These are phyloP conservation scores for Phycodurus eques DNA, from an alignment of 2,113 vertebrate genomes.

Conservation along the genomic window DNA sequence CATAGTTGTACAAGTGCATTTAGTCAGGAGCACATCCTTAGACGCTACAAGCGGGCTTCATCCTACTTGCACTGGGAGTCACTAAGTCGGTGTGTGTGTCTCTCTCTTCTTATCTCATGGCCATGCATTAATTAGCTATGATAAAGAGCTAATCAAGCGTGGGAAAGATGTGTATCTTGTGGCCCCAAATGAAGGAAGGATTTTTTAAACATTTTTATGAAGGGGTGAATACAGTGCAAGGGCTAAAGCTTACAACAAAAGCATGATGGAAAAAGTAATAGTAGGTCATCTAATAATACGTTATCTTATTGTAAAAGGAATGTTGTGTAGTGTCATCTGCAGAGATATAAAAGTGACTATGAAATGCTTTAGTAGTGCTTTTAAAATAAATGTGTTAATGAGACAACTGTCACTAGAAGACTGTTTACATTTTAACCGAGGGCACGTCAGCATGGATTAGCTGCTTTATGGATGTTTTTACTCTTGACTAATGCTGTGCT, in stretches of 20 bases:
- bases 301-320: neutral
- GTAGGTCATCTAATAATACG: neutral
- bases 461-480: conserved; percentile 1
- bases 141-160: conserved; percentile 1
- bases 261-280: neutral
- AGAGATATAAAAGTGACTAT: neutral
- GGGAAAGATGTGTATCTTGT: conserved; percentile 2
- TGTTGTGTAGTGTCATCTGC: neutral
- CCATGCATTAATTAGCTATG: conserved; percentile 3
- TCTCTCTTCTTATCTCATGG: neutral
- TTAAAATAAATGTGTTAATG: conserved; percentile 3
- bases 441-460: neutral
- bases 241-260: neutral
- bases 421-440: neutral
- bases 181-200: neutral
- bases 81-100: neutral
- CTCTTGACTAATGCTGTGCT: conserved; percentile 11
- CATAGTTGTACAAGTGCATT: neutral
- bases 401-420: conserved; percentile 5
- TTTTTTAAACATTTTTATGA: neutral
- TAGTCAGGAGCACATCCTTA: neutral
- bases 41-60: neutral
- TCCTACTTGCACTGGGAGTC: neutral
- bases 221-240: neutral
- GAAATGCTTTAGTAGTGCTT: neutral